Evolutionary conservation across 2,888 invertebrate species (phyloP).

Genomic region (Anorthoa munda): DNA sequence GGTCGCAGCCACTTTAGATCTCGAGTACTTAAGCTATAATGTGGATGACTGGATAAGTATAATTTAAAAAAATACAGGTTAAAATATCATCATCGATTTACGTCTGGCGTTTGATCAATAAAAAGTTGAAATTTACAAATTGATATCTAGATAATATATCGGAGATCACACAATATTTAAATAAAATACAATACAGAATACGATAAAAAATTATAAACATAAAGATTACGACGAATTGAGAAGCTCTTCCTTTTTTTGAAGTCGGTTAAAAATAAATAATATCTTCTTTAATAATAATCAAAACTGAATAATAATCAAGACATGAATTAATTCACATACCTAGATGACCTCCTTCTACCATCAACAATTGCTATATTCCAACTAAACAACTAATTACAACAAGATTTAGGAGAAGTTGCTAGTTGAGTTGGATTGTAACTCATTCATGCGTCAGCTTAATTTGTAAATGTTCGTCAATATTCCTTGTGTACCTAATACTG

Average conservation of each 20-base stretch:
- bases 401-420: neutral
- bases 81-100: neutral
- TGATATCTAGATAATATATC: no score
- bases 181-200: no score
- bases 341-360: neutral
- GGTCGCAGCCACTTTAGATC: neutral
- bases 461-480: constrained; percentile 52
- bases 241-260: no score
- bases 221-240: no score
- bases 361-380: neutral
- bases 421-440: constrained; percentile 17
- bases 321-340: neutral
- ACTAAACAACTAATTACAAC: constrained; percentile 4
- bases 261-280: neutral
- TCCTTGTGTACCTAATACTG: constrained; percentile 17
- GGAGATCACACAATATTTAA: no score
- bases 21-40: neutral
- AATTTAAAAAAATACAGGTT: neutral
- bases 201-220: neutral
- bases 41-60: no score
- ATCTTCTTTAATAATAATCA: no score
- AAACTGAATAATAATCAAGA: neutral
- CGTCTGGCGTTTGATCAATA: neutral
- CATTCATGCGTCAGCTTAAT: constrained; percentile 1
- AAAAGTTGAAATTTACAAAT: neutral